phyloP scores from a whole-genome alignment of 2,888 invertebrate species.

The Bhutanitis thaidina region DNA sequence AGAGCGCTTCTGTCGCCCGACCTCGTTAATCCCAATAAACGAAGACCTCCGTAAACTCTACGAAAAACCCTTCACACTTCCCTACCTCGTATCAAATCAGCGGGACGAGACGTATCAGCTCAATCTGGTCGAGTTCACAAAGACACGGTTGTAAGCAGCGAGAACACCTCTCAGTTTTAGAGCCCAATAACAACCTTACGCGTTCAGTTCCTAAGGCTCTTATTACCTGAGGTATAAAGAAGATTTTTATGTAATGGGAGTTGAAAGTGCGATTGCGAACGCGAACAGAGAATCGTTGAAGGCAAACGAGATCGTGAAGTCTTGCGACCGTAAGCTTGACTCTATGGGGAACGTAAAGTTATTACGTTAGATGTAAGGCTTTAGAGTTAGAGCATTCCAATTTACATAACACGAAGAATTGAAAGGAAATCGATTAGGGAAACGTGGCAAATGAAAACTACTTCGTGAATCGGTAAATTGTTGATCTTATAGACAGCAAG shows the following conservation, averaged over 20 bases:
- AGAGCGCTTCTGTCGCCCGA: slow-evolving; percentile 68
- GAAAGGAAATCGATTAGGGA: no score
- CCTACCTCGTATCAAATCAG: slow-evolving; percentile 29
- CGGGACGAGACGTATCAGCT: slow-evolving; percentile 48
- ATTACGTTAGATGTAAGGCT: neutral
- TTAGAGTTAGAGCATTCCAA: no score
- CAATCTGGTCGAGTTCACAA: slow-evolving; percentile 60
- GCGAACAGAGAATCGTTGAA: slow-evolving; percentile 55
- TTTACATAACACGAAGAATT: no score
- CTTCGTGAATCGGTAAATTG: no score
- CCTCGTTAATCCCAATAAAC: slow-evolving; percentile 55
- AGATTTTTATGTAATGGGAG: slow-evolving; percentile 40
- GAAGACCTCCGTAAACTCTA: slow-evolving; percentile 35
- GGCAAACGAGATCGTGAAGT: slow-evolving; percentile 68
- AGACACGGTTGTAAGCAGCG: slow-evolving; percentile 69
- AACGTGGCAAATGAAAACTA: no score
- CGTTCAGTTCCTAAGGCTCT: slow-evolving; percentile 41
- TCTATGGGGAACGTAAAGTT: neutral
- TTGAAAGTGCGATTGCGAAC: slow-evolving; percentile 30
- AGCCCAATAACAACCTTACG: slow-evolving; percentile 51
- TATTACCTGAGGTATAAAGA: slow-evolving; percentile 43
- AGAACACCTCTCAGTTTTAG: slow-evolving; percentile 72
- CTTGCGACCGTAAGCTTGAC: slow-evolving; percentile 47
- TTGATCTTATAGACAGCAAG: no score
- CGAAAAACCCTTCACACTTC: slow-evolving; percentile 33